Evolutionary conservation across 2,888 invertebrate genomes (phyloP).

Genomic region (Gryllus longicercus): DNA sequence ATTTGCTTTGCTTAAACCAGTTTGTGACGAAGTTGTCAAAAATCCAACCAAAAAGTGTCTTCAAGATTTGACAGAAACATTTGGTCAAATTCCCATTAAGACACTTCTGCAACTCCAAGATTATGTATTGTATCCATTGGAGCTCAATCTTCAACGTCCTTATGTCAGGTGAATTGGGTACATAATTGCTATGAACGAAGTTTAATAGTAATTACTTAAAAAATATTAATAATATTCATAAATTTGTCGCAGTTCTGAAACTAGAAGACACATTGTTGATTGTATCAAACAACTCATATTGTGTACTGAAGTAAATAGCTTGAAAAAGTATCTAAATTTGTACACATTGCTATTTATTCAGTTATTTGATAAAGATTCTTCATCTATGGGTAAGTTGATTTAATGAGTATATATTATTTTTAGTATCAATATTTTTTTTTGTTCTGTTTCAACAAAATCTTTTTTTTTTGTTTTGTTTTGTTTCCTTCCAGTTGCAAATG

Average conservation of each 20-base stretch:
- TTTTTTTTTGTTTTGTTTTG: not conserved
- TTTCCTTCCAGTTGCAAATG: conserved; percentile 52
- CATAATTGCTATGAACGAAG: not conserved
- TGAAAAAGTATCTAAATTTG: conserved; percentile 55
- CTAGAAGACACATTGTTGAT: conserved; percentile 53
- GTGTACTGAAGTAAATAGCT: conserved; percentile 51
- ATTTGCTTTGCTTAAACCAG: conserved; percentile 50
- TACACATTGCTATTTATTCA: conserved; percentile 54
- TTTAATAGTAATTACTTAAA: too few relatives aligned
- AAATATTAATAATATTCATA: not conserved
- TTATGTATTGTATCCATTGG: conserved; percentile 55
- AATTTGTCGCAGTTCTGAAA: conserved; percentile 47
- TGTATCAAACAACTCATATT: conserved; percentile 52
- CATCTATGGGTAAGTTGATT: conserved; percentile 51
- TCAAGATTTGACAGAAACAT: conserved; percentile 43
- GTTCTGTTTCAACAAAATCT: not conserved
- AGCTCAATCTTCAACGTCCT: conserved; percentile 43
- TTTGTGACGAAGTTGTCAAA: conserved; percentile 54
- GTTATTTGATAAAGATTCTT: conserved; percentile 54
- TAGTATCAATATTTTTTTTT: conserved; percentile 23
- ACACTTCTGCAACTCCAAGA: conserved; percentile 54
- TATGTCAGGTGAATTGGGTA: conserved; percentile 41
- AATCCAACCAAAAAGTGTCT: conserved; percentile 50
- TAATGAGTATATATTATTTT: conserved; percentile 33
- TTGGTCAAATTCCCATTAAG: conserved; percentile 47